Base-by-base conservation (phyloP, 2,888 invertebrate genomes). In the Metellina segmentata region DNA sequence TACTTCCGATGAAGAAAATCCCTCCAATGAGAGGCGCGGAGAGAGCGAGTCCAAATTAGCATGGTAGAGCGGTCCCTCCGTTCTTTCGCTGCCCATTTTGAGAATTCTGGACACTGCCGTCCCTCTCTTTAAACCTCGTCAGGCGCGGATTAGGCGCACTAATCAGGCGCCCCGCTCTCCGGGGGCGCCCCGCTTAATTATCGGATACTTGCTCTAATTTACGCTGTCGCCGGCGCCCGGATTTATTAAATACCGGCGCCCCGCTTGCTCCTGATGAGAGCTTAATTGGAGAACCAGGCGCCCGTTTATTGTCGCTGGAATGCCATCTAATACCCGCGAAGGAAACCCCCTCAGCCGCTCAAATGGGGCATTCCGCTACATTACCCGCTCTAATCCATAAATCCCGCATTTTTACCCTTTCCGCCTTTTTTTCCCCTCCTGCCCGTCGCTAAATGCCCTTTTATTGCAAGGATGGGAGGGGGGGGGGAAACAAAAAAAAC, bases 171-270 rank as follows among this genome's bases (percentile, higher is more conserved):
- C 51, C 82, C 75, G 34, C 34, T 81, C 51, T 69, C 81, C 19
- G 85, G 20, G 81, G 69, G 74, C 34, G 53, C 83, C 79, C 34
- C 91, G 91, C 91, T 91, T 91, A 91, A 91, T 91, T 91, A 91
- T 91, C 86, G 77, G 91, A 91, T 91, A 91, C 87, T 91, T 91
- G 91, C 91, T 91, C 91, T 91, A 91, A 91, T 91, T 91, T 91
- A 78, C 91, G 87, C 82, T 91, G 91, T 87, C 91, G 91, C 71
- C 82, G 85, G 78, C 19, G 79, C 34, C 79, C 81, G 90, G 87
- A 91, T 91, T 91, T 91, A 91, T 91, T 91, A 91, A 91, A 91
- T 91, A 91, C 91, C 91, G 78, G 81, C 71, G 70, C 69, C 69
- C 53, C 77, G 74, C 77, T 77, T 53, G 75, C 48, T 48, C 61